Percentiles rank a stretch among this genome's conserved stretches.
phyloP scores from a whole-genome alignment of 2,113 vertebrate genomes.

The Propithecus coquereli region DNA sequence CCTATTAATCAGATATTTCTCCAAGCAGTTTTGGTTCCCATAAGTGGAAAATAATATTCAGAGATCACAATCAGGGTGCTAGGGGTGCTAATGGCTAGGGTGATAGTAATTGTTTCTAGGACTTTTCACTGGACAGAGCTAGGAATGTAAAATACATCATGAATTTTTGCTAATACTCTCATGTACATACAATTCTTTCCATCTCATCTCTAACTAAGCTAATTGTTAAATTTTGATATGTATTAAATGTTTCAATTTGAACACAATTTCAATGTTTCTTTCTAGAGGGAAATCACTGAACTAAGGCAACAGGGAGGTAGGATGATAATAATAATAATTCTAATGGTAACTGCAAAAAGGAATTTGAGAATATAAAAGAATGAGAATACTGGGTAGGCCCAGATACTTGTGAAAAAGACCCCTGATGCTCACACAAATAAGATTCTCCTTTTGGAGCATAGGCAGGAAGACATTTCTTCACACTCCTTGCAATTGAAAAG shows the following conservation, averaged over 20 bases:
- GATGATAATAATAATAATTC: background rate
- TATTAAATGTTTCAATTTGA: background rate
- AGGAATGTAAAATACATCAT: background rate
- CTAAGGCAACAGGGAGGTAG: background rate
- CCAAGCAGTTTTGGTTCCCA: no score
- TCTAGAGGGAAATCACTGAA: background rate
- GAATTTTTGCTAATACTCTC: background rate
- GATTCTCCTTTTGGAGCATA: no score
- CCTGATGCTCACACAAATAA: no score
- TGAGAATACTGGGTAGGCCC: no score
- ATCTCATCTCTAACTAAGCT: background rate
- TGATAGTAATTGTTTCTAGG: background rate
- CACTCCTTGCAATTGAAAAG: no score
- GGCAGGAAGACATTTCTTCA: no score
- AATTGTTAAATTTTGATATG: background rate
- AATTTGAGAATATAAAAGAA: background rate
- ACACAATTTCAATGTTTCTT: background rate
- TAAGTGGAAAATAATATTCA: background rate
- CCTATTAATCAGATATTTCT: no score
- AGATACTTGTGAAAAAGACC: no score
- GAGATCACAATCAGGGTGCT: background rate
- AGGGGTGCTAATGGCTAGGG: background rate
- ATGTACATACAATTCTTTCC: background rate
- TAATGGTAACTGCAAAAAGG: background rate
- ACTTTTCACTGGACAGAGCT: no score